Conservation (phyloP, 1,140 invertebrate genomes). For the Sycobia sp. region DNA sequence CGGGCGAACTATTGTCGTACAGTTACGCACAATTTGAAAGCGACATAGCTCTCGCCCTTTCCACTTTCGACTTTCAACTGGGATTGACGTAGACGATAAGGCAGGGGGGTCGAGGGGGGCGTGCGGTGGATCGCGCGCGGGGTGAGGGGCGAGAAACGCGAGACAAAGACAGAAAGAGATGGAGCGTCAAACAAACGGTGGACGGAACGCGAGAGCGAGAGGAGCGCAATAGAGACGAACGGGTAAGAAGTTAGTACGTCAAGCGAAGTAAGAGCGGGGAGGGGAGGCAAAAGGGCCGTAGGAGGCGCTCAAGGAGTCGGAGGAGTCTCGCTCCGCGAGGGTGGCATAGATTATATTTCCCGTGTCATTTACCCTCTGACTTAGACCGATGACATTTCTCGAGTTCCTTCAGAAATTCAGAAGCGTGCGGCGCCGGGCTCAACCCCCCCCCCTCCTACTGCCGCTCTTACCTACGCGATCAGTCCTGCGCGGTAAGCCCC, state of each 20-base stretch:
- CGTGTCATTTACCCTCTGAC: conserved; percentile 47
- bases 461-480: too few relatives aligned
- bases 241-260: conserved; percentile 38
- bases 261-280: background rate
- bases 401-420: conserved; percentile 29
- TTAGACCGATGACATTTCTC: conserved; percentile 44
- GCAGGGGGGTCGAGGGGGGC: background rate
- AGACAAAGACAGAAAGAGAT: background rate
- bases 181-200: conserved; percentile 22
- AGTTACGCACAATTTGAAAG: conserved; percentile 55
- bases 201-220: conserved; percentile 15
- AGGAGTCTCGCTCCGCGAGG: conserved; percentile 12
- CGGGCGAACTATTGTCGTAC: conserved; percentile 54
- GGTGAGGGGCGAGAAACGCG: background rate
- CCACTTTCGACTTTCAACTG: conserved; percentile 36
- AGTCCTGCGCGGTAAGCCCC: too few relatives aligned
- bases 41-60: conserved; percentile 45
- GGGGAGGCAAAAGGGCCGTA: background rate
- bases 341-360: conserved; percentile 49
- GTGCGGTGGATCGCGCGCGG: background rate
- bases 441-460: background rate
- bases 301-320: conserved; percentile 5
- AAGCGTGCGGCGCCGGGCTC: background rate
- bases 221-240: conserved; percentile 21
- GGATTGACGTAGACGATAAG: conserved; percentile 40